Percentiles rank a stretch among this genome's conserved stretches.
Conservation (phyloP, 1,140 invertebrate genomes). For the Drosophila sulfurigaster region DNA sequence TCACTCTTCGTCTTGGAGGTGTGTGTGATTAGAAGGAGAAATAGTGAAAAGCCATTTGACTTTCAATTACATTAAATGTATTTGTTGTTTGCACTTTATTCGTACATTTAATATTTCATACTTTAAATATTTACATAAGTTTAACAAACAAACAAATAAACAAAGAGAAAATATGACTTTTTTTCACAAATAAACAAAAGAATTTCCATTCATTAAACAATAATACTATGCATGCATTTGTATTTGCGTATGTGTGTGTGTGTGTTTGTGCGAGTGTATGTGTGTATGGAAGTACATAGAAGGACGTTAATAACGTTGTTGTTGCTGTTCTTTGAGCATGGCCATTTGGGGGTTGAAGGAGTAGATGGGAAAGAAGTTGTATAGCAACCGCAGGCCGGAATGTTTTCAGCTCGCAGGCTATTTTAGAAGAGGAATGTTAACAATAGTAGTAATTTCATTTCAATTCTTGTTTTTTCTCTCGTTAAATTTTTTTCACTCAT, state of each 20-base stretch:
- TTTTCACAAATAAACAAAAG: conserved; percentile 81
- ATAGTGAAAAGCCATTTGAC: conserved; percentile 15
- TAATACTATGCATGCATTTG: conserved; percentile 82
- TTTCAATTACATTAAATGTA: conserved; percentile 80
- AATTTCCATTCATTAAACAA: conserved; percentile 84
- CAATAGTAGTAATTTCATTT: conserved; percentile 35
- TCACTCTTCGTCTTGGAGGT: not conserved
- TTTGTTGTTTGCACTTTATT: conserved; percentile 83
- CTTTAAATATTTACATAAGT: conserved; percentile 84
- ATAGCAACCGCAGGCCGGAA: conserved; percentile 78
- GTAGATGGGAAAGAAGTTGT: conserved; percentile 20
- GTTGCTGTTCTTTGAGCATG: conserved; percentile 41
- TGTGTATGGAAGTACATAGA: conserved; percentile 70
- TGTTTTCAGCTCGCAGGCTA: conserved; percentile 67
- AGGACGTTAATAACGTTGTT: conserved; percentile 65
- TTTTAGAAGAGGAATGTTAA: conserved; percentile 60
- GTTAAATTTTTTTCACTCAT: conserved; percentile 2
- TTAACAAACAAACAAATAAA: conserved; percentile 84
- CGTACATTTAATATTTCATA: conserved; percentile 84
- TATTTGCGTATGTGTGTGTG: conserved; percentile 41
- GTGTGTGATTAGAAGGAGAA: conserved; percentile 2
- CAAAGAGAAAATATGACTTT: conserved; percentile 82
- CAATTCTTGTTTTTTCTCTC: conserved; percentile 11
- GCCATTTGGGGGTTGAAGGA: conserved; percentile 20
- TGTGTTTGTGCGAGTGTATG: conserved; percentile 19